Conservation (phyloP, 2,113 vertebrate species). For the Rattus rattus region DNA sequence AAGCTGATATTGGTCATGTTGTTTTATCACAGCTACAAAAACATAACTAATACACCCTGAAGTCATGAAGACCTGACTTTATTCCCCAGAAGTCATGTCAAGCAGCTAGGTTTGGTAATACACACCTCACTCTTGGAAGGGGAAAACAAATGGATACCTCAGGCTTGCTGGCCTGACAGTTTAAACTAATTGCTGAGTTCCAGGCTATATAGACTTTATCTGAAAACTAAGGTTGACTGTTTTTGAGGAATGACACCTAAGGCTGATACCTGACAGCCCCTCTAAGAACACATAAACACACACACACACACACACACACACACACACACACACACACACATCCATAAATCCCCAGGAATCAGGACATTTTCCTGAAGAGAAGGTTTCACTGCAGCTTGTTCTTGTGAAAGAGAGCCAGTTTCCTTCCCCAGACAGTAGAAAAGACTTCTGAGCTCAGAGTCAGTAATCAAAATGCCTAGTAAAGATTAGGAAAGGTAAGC, state of each 20-base stretch:
- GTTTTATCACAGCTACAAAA: neutral
- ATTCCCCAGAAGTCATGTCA: neutral
- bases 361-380: neutral
- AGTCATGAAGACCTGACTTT: neutral
- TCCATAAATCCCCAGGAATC: too few relatives aligned
- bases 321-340: too few relatives aligned
- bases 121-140: neutral
- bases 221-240: neutral
- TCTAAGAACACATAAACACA: neutral
- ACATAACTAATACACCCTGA: neutral
- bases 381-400: neutral
- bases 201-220: neutral
- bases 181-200: neutral
- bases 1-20: neutral
- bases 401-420: neutral
- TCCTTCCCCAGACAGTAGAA: neutral
- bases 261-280: neutral
- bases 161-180: neutral
- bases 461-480: neutral
- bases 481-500: neutral
- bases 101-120: neutral
- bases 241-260: neutral
- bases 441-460: neutral
- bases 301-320: neutral
- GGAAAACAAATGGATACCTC: neutral